Evolutionary conservation across 2,888 invertebrate genomes (phyloP), one percentile per base, ranked within the genome.

Genomic region (Ichneumoninae sp.): DNA sequence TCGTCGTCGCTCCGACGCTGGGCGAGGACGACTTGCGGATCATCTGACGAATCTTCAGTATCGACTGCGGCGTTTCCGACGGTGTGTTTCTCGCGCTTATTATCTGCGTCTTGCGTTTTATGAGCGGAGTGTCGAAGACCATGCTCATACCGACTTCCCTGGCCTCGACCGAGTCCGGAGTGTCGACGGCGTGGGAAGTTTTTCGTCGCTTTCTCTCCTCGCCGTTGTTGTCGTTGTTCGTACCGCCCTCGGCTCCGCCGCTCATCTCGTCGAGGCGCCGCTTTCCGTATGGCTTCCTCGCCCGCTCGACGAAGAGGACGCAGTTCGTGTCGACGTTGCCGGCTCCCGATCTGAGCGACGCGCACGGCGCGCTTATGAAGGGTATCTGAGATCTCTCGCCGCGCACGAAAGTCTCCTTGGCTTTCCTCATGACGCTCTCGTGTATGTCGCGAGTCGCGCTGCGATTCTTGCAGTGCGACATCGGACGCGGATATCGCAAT

Each of bases 21-120:
- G 92, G 88, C 0, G 92, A 92, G 0, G 87, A 84, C 0, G 92
- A 92, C 4, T 88, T 89, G 4, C 89, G 88, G 26, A 93, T 89
- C 68, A 93, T 85, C 57, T 92, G 93, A 0, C 93, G 91, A 63
- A 92, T 93, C 69, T 94, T 94, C 0, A 94, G 77, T 54, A 93
- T 94, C 1, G 93, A 94, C 13, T 93, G 93, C 0, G 93, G 93
- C 2, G 92, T 92, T 26, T 90, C 92, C 0, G 68, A 6, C 1
- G 81, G 78, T 1, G 73, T 78, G 10, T 80, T 74, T 22, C 57
- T 85, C 1, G 19, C 57, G 30, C 50, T 83, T 5, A 70, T 75
- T 1, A 86, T 66, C 8, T 88, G 89, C 19, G 80, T 87, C 66
- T 92, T 93, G 0, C 91, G 90, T 19, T 91, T 90, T 0, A 93